Evolutionary conservation across 2,113 vertebrate species (phyloP).

Genomic region (Cavia aperea): DNA sequence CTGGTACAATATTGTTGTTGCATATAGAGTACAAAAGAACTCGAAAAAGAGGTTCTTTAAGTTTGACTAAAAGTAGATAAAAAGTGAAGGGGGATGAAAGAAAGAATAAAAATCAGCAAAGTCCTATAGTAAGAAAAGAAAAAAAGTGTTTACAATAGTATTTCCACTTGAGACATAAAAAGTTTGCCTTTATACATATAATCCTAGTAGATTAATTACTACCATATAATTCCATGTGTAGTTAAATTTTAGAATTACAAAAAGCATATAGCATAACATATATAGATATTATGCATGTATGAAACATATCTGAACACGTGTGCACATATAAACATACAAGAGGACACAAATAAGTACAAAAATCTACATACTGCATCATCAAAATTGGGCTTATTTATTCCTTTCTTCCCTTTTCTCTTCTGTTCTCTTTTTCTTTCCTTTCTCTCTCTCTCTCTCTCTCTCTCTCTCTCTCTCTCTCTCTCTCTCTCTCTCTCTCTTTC

Average conservation of each 20-base stretch:
- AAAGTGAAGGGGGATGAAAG: neutral
- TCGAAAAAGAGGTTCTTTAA: neutral
- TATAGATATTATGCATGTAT: neutral
- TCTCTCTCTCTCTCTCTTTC: too few relatives aligned
- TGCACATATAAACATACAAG: neutral
- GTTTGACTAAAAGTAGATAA: neutral
- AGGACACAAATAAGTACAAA: neutral
- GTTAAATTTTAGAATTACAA: neutral
- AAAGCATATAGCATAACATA: neutral
- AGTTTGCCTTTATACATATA: neutral
- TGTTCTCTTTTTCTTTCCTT: too few relatives aligned
- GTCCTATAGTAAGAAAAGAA: neutral
- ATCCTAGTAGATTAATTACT: neutral
- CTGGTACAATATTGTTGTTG: neutral
- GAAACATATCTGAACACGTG: neutral
- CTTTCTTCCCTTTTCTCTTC: too few relatives aligned
- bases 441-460: neutral
- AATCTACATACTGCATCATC: neutral
- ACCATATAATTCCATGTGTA: neutral
- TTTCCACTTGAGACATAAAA: neutral
- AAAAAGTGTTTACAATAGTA: neutral
- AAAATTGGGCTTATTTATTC: neutral
- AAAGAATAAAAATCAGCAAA: neutral
- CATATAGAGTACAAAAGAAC: neutral
- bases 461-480: too few relatives aligned